Conservation (phyloP, 2,113 vertebrate species). For the Polyodon spathula region DNA sequence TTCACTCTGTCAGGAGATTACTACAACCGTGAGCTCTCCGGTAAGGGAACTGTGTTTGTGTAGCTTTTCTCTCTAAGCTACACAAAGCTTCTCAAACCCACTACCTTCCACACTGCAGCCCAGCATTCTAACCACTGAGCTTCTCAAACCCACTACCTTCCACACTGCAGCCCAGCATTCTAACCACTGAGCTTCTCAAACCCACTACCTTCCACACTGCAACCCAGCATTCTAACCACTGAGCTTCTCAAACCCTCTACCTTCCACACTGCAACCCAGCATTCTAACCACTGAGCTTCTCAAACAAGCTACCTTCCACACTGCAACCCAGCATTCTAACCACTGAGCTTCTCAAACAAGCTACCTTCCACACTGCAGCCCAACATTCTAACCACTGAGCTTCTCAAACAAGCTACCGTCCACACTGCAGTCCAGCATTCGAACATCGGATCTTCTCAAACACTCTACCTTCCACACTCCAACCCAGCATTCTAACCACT, state of each 20-base stretch:
- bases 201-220: not conserved
- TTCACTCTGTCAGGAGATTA: slow-evolving; percentile 90
- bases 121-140: too few species aligned
- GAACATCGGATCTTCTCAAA: too few species aligned
- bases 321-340: too few species aligned
- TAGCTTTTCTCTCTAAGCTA: too few species aligned
- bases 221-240: too few species aligned
- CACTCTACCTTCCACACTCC: not conserved
- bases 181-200: not conserved
- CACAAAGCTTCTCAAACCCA: too few species aligned
- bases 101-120: not conserved
- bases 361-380: not conserved
- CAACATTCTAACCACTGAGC: too few species aligned
- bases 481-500: too few species aligned
- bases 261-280: not conserved
- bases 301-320: not conserved
- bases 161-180: not conserved
- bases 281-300: too few species aligned
- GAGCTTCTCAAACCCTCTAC: not conserved
- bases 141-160: not conserved
- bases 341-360: too few species aligned
- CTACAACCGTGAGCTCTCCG: slow-evolving; percentile 90
- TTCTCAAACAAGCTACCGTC: too few species aligned
- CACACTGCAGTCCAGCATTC: not conserved
- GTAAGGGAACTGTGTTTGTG: slow-evolving; percentile 49